These are phyloP conservation scores for Xenops minutus DNA, from an alignment of 2,797 vertebrate genomes.

Conservation along the genomic window DNA sequence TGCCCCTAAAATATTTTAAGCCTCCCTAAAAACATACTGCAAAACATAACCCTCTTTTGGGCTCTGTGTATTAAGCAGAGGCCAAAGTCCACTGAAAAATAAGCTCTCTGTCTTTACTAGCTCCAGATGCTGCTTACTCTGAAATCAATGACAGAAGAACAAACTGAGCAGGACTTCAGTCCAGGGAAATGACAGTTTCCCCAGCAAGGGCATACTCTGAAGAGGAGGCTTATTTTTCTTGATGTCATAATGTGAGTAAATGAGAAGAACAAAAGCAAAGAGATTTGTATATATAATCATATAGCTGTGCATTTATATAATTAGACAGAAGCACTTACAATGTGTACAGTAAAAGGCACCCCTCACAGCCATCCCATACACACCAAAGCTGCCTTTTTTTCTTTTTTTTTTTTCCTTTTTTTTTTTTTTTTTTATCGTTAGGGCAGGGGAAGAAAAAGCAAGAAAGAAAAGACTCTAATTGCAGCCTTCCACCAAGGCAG, in stretches of 20 bases:
- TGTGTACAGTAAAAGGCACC: slow-evolving; percentile 66
- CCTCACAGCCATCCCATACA: slow-evolving; percentile 61
- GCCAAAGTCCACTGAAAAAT: slow-evolving; percentile 49
- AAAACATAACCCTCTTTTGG: slow-evolving; percentile 38
- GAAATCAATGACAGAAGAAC: not conserved
- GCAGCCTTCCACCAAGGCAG: slow-evolving; percentile 72
- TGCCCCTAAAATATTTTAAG: slow-evolving; percentile 52
- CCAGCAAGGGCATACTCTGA: not conserved
- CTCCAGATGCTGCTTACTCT: slow-evolving; percentile 31
- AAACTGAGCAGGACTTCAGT: not conserved
- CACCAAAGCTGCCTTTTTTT: slow-evolving; percentile 23
- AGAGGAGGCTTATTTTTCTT: slow-evolving; percentile 49
- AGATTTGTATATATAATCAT: slow-evolving; percentile 73
- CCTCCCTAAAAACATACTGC: slow-evolving; percentile 44
- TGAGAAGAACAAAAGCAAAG: slow-evolving; percentile 60
- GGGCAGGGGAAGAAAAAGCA: slow-evolving; percentile 46
- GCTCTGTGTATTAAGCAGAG: slow-evolving; percentile 18
- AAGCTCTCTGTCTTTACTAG: slow-evolving; percentile 35
- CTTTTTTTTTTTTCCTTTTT: not conserved
- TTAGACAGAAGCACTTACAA: slow-evolving; percentile 70
- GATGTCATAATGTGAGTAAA: slow-evolving; percentile 39
- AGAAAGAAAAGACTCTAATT: slow-evolving; percentile 75
- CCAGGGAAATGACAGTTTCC: slow-evolving; percentile 44
- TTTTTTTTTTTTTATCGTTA: not conserved
- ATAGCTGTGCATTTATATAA: slow-evolving; percentile 61